Percentiles rank a stretch among this genome's conserved stretches.
These are phyloP conservation scores for Galeopsomyia nigrocyanea DNA, from an alignment of 2,888 invertebrate species.

Conservation along the genomic window DNA sequence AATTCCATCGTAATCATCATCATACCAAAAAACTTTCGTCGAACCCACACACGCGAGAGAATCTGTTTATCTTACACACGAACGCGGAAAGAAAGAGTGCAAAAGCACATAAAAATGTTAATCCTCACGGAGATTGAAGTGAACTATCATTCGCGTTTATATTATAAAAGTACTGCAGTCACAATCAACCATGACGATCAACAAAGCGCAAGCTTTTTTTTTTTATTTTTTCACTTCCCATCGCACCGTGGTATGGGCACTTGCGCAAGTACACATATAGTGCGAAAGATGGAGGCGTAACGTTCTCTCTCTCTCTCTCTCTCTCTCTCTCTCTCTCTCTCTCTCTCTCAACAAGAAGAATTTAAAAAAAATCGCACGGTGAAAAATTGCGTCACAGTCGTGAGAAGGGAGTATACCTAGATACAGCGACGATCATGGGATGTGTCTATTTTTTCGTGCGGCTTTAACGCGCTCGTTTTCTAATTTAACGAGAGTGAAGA, in stretches of 20 bases:
- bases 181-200: neutral
- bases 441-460: no score
- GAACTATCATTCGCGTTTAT: no score
- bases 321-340: no score
- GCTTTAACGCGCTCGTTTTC: no score
- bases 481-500: no score
- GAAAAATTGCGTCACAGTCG: conserved; percentile 18
- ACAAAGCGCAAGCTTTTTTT: conserved; percentile 5
- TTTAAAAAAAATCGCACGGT: conserved; percentile 21
- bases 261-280: conserved; percentile 16
- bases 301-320: no score
- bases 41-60: no score
- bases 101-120: conserved; percentile 14
- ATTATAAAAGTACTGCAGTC: no score
- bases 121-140: conserved; percentile 3
- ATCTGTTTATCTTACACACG: no score
- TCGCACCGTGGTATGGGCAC: neutral
- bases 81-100: neutral
- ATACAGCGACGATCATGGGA: neutral
- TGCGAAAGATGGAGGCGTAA: conserved; percentile 15
- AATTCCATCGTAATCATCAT: no score
- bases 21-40: no score
- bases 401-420: neutral
- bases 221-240: conserved; percentile 16
- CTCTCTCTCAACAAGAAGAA: conserved; percentile 1